Evolutionary conservation across 2,113 vertebrate genomes (phyloP).

Genomic region (Regulus satrapa): DNA sequence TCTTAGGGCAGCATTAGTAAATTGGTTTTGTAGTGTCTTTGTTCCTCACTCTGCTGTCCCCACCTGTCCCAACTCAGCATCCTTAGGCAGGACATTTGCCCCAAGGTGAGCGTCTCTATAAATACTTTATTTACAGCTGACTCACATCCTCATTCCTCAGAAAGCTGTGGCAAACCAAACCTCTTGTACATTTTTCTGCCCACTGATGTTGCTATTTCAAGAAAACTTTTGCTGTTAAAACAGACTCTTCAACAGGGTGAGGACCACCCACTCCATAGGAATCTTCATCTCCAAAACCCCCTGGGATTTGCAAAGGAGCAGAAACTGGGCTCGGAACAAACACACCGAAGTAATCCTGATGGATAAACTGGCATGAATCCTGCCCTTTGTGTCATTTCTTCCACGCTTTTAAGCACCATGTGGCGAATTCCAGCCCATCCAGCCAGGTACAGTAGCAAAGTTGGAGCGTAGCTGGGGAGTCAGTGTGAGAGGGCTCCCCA

Average conservation of each 20-base stretch:
- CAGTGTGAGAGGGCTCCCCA: rapidly evolving
- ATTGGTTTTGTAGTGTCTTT: neutral
- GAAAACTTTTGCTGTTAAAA: neutral
- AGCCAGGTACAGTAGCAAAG: neutral
- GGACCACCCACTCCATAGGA: neutral
- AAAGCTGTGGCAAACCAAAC: neutral
- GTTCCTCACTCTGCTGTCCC: neutral
- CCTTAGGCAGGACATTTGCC: neutral
- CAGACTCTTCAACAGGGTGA: neutral
- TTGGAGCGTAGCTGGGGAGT: neutral
- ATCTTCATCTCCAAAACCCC: neutral
- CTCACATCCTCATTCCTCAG: neutral
- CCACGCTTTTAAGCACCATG: neutral
- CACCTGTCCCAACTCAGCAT: neutral
- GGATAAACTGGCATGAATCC: neutral
- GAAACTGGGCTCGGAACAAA: neutral
- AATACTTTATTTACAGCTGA: neutral
- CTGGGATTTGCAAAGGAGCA: neutral
- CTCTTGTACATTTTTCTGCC: neutral
- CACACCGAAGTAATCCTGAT: neutral
- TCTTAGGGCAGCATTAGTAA: neutral
- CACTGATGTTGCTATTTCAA: neutral
- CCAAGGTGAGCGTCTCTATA: neutral
- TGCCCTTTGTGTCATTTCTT: neutral
- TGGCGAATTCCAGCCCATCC: neutral